Evolutionary conservation across 2,888 invertebrate species (phyloP), one percentile per base, ranked within the genome.

Genomic region (Sinotaia quadrata): DNA sequence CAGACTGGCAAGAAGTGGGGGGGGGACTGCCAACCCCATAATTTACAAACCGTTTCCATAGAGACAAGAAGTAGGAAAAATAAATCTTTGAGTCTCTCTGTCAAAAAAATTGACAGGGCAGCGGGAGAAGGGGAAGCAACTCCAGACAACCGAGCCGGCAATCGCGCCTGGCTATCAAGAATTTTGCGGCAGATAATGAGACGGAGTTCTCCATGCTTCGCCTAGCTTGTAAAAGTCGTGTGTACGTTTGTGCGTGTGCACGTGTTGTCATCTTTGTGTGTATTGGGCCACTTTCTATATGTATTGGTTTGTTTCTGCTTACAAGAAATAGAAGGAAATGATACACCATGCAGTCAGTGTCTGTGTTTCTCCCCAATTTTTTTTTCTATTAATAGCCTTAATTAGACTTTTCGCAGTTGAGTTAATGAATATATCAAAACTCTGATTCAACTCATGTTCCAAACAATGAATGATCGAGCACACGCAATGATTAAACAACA

Each of bases 21-120:
- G 21, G 31, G 27, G 31, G 27, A 54, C 8, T n/a, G n/a, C n/a
- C n/a, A n/a, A 24, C 8, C 54, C 54, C 31, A 54, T 54, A 54
- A 54, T 24, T 54, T 54, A 27, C 27, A 27, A 54, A 54, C 7
- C 27, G 54, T 54, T 54, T 24, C 54, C 31, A 54, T 54, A 31
- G 54, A 54, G 27, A 54, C 29, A 31, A 54, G 54, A 54, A 54
- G 18, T 54, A 54, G 10, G 54, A 8, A 27, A 41, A 8, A 54
- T 54, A 54, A 54, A 54, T 54, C 54, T 54, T n/a, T 54, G 54
- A 54, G 24, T 54, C 54, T 8, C 54, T 18, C 54, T 5, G 54
- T 54, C 54, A 54, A 31, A 27, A 31, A 31, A 54, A 54, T 54
- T 54, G 54, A 54, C 54, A 27, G 27, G 54, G 54, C 54, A 24